Conservation (phyloP, 1,140 invertebrate species). For the Hydropsyche tenuis region DNA sequence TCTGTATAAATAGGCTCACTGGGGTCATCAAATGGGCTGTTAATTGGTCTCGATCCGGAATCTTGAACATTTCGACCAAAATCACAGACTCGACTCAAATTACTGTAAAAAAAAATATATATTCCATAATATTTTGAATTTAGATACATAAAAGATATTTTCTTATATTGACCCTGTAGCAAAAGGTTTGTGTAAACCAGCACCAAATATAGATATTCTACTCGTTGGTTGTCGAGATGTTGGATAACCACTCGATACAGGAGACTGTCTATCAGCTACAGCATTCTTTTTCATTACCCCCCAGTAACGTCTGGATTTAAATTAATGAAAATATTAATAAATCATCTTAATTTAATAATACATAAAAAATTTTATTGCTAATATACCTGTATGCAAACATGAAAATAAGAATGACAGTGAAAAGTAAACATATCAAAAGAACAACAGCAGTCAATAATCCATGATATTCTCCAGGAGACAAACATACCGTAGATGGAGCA, state of each 20-base stretch:
- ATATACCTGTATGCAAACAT: constrained; percentile 72
- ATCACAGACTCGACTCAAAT: constrained; percentile 57
- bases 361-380: background rate
- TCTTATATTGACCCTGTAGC: constrained; percentile 62
- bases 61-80: constrained; percentile 49
- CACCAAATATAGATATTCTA: constrained; percentile 61
- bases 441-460: constrained; percentile 75
- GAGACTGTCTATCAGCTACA: constrained; percentile 61
- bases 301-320: constrained; percentile 77
- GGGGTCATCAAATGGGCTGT: constrained; percentile 77
- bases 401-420: constrained; percentile 69
- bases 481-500: constrained; percentile 71
- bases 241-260: constrained; percentile 48
- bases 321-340: constrained; percentile 6
- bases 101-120: constrained; percentile 53
- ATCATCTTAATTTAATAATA: background rate
- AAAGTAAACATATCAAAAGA: constrained; percentile 71
- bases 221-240: constrained; percentile 51
- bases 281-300: constrained; percentile 72
- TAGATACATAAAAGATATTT: background rate
- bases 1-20: constrained; percentile 94
- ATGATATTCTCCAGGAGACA: constrained; percentile 78
- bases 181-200: constrained; percentile 67
- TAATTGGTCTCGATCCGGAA: constrained; percentile 52
- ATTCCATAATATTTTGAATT: background rate